These are phyloP conservation scores for Carassius auratus DNA, from an alignment of 2,113 vertebrate species.

Conservation along the genomic window DNA sequence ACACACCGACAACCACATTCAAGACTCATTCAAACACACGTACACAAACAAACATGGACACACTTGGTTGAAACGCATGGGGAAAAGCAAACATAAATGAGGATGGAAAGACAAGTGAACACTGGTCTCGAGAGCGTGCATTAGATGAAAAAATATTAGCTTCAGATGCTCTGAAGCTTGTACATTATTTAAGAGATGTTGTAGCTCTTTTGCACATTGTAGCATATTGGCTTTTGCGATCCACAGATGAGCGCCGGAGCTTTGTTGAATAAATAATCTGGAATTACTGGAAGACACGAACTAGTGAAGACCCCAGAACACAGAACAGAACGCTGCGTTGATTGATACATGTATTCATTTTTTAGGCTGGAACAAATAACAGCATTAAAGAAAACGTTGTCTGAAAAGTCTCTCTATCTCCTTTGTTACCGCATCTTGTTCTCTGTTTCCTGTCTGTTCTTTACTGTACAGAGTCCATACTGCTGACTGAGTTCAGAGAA, in stretches of 20 bases:
- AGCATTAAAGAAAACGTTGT: conserved; percentile 10
- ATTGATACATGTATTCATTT: no score
- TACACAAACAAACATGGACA: conserved; percentile 51
- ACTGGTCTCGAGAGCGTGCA: conserved; percentile 5
- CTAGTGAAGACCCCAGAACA: no score
- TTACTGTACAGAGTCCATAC: neutral
- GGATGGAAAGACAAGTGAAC: conserved; percentile 13
- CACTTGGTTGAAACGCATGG: neutral
- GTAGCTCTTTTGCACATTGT: conserved; percentile 43
- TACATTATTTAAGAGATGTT: conserved; percentile 29
- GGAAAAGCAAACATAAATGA: neutral
- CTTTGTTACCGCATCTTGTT: conserved; percentile 10
- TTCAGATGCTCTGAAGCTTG: conserved; percentile 8
- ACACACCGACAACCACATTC: conserved; percentile 59
- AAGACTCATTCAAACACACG: conserved; percentile 55
- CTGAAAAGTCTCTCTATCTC: neutral
- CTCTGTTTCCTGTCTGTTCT: conserved; percentile 5
- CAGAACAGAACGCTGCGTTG: no score
- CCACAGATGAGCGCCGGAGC: no score
- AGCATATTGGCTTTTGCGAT: conserved; percentile 24
- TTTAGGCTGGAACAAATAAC: conserved; percentile 22
- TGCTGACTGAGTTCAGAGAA: conserved; percentile 36
- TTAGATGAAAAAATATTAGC: conserved; percentile 3
- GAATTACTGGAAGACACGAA: no score
- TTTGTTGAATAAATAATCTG: no score